Conservation (phyloP, 1,140 invertebrate species). For the Tenebrio molitor region DNA sequence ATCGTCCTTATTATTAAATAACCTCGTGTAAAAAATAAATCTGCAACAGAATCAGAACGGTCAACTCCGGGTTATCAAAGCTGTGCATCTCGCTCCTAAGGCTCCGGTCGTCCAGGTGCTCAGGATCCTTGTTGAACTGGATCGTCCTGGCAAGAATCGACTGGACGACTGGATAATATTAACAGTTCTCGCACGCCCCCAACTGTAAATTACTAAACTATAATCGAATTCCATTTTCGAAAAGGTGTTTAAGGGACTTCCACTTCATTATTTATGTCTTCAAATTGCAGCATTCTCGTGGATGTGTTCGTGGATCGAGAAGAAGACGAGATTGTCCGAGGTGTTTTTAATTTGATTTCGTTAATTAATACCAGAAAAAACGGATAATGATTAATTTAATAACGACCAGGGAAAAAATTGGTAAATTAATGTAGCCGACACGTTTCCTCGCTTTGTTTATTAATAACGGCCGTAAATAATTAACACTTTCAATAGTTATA, state of each 20-base stretch:
- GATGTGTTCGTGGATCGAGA: constrained; percentile 23
- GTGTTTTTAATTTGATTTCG: constrained; percentile 32
- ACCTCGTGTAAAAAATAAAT: constrained; percentile 44
- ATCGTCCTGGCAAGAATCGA: background rate
- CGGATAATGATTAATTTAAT: constrained; percentile 21
- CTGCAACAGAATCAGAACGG: constrained; percentile 53
- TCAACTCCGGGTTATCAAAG: constrained; percentile 54
- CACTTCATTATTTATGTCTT: constrained; percentile 56
- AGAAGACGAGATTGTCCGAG: background rate
- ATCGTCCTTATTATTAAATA: constrained; percentile 55
- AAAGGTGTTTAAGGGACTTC: constrained; percentile 59
- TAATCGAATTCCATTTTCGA: constrained; percentile 60
- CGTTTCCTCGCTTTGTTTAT: constrained; percentile 31
- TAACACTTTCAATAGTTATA: constrained; percentile 46
- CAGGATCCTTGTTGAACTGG: constrained; percentile 45
- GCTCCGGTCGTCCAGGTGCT: constrained; percentile 30
- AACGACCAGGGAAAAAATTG: constrained; percentile 19
- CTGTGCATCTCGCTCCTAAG: constrained; percentile 45
- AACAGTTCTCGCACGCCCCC: constrained; percentile 56
- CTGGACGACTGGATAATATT: constrained; percentile 51
- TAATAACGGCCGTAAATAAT: constrained; percentile 41
- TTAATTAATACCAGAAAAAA: constrained; percentile 28
- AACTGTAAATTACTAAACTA: constrained; percentile 58
- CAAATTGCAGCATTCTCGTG: constrained; percentile 49
- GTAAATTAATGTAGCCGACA: constrained; percentile 29